A percentile compares a stretch with the other conserved stretches of the same genome.
Evolutionary conservation across 2,888 invertebrate species (phyloP).

Genomic region (Ectemnius cavifrons): DNA sequence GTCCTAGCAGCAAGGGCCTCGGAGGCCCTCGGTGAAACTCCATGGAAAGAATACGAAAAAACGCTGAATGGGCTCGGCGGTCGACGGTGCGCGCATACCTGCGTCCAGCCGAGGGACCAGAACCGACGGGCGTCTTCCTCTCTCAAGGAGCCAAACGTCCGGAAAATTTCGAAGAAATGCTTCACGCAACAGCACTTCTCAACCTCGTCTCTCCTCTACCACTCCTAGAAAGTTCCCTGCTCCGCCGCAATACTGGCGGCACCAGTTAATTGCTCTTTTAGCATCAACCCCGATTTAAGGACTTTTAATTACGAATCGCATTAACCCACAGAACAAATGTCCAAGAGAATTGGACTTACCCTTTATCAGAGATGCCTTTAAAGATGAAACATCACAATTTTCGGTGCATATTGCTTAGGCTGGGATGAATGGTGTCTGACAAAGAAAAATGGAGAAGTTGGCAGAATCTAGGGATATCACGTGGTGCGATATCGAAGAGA

Average conservation of each 20-base stretch:
- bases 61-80: constrained; percentile 48
- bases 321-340: too few species aligned
- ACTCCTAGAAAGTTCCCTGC: constrained; percentile 16
- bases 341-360: too few species aligned
- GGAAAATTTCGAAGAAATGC: constrained; percentile 42
- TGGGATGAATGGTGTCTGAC: neutral
- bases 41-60: constrained; percentile 59
- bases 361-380: too few species aligned
- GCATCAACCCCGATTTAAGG: constrained; percentile 17
- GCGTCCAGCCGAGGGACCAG: constrained; percentile 36
- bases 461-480: constrained; percentile 56
- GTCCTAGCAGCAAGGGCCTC: constrained; percentile 8
- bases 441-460: constrained; percentile 47
- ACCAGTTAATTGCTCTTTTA: neutral
- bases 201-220: constrained; percentile 1
- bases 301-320: neutral
- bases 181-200: neutral
- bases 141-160: constrained; percentile 19
- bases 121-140: constrained; percentile 26
- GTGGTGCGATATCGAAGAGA: constrained; percentile 52
- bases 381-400: too few species aligned
- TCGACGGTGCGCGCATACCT: constrained; percentile 54
- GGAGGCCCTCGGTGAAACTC: constrained; percentile 58
- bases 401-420: too few species aligned
- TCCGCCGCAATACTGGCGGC: neutral